phyloP scores from a whole-genome alignment of 2,888 invertebrate genomes.

The Anthophora plumipes region DNA sequence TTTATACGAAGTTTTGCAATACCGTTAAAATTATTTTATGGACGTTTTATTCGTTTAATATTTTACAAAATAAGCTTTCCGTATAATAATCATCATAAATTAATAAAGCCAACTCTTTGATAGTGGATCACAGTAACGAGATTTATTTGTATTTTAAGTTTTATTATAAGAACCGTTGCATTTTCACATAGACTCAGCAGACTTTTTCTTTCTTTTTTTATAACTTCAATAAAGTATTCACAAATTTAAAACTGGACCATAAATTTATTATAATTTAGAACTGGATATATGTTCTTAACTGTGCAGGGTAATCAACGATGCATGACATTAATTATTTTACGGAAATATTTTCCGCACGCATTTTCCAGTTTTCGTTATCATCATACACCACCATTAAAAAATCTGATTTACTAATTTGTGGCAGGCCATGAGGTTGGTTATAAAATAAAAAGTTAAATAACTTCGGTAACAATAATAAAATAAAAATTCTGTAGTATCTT shows the following conservation, averaged over 20 bases:
- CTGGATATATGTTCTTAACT: slow-evolving; percentile 17
- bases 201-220: slow-evolving; percentile 8
- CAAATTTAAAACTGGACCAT: slow-evolving; percentile 11
- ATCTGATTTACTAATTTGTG: slow-evolving; percentile 21
- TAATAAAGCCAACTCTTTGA: slow-evolving; percentile 32
- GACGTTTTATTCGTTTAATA: slow-evolving; percentile 42
- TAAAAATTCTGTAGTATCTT: slow-evolving; percentile 21
- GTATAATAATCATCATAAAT: slow-evolving; percentile 35
- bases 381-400: slow-evolving; percentile 18
- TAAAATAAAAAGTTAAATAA: neutral
- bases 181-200: slow-evolving; percentile 1
- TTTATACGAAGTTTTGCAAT: slow-evolving; percentile 34
- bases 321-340: slow-evolving; percentile 23
- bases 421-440: slow-evolving; percentile 58
- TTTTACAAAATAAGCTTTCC: slow-evolving; percentile 38
- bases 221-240: slow-evolving; percentile 11
- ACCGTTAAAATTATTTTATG: slow-evolving; percentile 32
- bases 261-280: slow-evolving; percentile 20
- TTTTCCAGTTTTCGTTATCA: slow-evolving; percentile 16
- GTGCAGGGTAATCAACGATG: slow-evolving; percentile 23
- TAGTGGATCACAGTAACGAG: slow-evolving; percentile 28
- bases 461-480: neutral
- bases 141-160: slow-evolving; percentile 26
- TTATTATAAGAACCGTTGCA: slow-evolving; percentile 14
- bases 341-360: slow-evolving; percentile 5